Conservation (phyloP, 2,797 vertebrate species). For the Leontocebus nigricollis region DNA sequence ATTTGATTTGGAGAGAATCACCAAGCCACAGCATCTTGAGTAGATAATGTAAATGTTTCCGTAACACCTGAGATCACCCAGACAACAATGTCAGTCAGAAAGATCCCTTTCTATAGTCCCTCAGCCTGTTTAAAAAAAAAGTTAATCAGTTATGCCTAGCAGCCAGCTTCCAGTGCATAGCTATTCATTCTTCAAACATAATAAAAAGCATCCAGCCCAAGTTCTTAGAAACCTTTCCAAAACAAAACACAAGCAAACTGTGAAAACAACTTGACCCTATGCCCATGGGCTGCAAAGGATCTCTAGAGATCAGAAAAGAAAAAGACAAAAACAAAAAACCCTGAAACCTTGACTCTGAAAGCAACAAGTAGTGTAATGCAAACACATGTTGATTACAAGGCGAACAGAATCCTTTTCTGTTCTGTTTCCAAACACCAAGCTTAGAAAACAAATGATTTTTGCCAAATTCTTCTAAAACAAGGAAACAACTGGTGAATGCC, state of each 20-base stretch:
- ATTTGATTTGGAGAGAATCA: background rate
- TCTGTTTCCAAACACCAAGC: background rate
- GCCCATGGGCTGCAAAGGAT: background rate
- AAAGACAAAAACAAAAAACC: background rate
- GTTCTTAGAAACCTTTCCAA: constrained; percentile 2
- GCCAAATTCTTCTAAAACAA: background rate
- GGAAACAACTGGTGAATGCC: background rate
- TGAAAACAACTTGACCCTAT: constrained; percentile 53
- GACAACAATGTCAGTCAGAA: constrained; percentile 42
- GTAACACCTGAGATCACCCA: constrained; percentile 49
- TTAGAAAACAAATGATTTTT: background rate
- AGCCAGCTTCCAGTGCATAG: background rate
- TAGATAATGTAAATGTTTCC: constrained; percentile 44
- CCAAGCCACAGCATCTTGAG: background rate
- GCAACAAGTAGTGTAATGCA: background rate
- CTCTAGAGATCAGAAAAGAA: background rate
- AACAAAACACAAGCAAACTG: constrained; percentile 17
- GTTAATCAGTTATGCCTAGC: constrained; percentile 54
- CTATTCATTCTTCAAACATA: constrained; percentile 20
- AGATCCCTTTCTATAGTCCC: background rate
- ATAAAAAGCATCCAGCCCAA: background rate
- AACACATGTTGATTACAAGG: background rate
- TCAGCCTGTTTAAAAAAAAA: background rate
- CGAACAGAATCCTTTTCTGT: background rate
- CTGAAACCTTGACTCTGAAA: background rate